Conservation (phyloP, 2,113 vertebrate genomes). For the Cheilinus undulatus region DNA sequence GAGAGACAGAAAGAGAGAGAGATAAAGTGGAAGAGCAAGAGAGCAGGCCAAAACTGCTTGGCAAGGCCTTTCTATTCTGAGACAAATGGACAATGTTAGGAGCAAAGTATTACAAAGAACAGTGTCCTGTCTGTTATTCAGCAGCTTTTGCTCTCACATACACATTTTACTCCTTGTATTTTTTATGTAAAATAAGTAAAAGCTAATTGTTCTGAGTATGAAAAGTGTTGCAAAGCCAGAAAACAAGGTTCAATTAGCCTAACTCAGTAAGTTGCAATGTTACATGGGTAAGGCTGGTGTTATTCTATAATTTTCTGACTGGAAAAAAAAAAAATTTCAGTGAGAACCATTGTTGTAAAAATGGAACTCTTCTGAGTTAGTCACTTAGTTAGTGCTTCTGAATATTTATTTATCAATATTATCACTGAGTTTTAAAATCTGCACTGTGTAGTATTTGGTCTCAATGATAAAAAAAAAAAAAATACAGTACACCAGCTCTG, state of each 20-base stretch:
- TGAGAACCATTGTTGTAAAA: too few species aligned
- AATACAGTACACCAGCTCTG: too few species aligned
- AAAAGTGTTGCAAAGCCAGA: not conserved
- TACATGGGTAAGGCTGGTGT: too few species aligned
- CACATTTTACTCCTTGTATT: not conserved
- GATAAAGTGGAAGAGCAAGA: conserved; percentile 35
- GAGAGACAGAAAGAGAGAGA: not conserved
- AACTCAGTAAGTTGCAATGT: not conserved
- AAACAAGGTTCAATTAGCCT: not conserved
- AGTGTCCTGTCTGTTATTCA: conserved; percentile 60
- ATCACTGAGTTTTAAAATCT: too few species aligned
- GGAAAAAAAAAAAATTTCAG: too few species aligned
- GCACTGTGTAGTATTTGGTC: too few species aligned
- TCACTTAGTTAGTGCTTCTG: too few species aligned
- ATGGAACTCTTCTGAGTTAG: too few species aligned
- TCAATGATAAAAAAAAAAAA: too few species aligned
- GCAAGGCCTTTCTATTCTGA: conserved; percentile 73
- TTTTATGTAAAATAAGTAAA: not conserved
- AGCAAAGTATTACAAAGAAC: conserved; percentile 48
- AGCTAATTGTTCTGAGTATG: not conserved
- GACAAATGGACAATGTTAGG: conserved; percentile 65
- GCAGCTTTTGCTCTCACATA: conserved; percentile 26
- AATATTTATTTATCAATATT: too few species aligned
- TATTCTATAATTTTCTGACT: too few species aligned
- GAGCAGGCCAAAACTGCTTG: conserved; percentile 65